Percentiles rank a stretch among this genome's conserved stretches.
phyloP scores from a whole-genome alignment of 2,113 vertebrate genomes.

The Ammospiza nelsoni region DNA sequence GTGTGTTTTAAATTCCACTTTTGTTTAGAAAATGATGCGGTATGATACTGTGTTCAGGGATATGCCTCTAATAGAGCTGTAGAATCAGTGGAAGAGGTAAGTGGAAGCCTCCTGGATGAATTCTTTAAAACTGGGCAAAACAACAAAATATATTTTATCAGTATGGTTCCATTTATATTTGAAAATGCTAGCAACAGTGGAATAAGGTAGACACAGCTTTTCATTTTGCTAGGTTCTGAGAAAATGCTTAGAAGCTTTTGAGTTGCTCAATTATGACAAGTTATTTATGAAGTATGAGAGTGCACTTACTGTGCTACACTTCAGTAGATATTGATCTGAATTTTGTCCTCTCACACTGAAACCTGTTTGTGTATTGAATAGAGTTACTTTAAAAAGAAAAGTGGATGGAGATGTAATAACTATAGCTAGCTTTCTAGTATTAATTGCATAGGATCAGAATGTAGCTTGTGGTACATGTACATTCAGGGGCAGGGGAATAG shows the following conservation, averaged over 20 bases:
- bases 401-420: not conserved
- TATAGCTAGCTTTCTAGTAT: not conserved
- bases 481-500: not conserved
- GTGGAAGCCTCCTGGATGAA: not conserved
- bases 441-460: not conserved
- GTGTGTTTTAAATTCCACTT: not conserved
- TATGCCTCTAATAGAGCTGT: not conserved
- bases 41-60: not conserved
- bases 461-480: fast-evolving
- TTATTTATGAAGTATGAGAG: not conserved
- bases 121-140: not conserved
- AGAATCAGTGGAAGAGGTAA: not conserved
- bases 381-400: conserved; percentile 1
- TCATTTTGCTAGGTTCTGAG: not conserved
- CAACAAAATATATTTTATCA: not conserved
- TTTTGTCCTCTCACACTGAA: not conserved
- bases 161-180: not conserved
- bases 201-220: not conserved
- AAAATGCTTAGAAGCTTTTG: not conserved
- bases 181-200: not conserved
- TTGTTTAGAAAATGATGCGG: not conserved
- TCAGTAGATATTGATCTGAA: not conserved
- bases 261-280: not conserved
- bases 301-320: not conserved
- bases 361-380: not conserved